Percentiles rank a stretch among this genome's conserved stretches.
These are phyloP conservation scores for Gastrophryne carolinensis DNA, from an alignment of 2,797 vertebrate species.

Conservation along the genomic window DNA sequence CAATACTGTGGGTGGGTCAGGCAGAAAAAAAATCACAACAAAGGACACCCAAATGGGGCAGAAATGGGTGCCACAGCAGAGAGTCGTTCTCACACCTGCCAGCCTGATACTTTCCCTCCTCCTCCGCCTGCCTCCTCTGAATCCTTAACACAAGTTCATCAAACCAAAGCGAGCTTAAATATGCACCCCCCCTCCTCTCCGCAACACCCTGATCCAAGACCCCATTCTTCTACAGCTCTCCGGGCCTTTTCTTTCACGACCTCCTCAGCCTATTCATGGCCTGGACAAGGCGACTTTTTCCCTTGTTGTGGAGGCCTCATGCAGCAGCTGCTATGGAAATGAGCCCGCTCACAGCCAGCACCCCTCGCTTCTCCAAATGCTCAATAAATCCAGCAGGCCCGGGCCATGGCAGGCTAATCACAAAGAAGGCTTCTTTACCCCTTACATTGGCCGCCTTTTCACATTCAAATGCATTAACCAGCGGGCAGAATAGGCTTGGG, in stretches of 20 bases:
- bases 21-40: conserved; percentile 6
- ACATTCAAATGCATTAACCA: conserved; percentile 91
- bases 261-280: conserved; percentile 67
- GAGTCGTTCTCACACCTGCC: conserved; percentile 37
- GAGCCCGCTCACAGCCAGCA: conserved; percentile 60
- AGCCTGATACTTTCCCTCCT: not conserved
- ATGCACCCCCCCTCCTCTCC: conserved; percentile 11
- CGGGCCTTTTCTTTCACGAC: conserved; percentile 57
- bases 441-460: conserved; percentile 74
- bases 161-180: conserved; percentile 38
- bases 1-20: conserved; percentile 6
- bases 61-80: not conserved
- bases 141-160: conserved; percentile 46
- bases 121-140: not conserved
- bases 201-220: conserved; percentile 59
- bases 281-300: conserved; percentile 58
- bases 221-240: conserved; percentile 52
- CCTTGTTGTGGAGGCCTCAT: conserved; percentile 65
- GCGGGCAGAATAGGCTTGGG: conserved; percentile 75
- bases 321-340: conserved; percentile 98
- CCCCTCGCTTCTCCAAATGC: conserved; percentile 68
- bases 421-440: conserved; percentile 53
- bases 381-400: conserved; percentile 77
- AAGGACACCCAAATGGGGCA: not conserved
- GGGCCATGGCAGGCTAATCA: conserved; percentile 69